Evolutionary conservation across 2,113 vertebrate genomes (phyloP), one percentile per base, ranked within the genome.

Genomic region (Pleuronectes platessa): DNA sequence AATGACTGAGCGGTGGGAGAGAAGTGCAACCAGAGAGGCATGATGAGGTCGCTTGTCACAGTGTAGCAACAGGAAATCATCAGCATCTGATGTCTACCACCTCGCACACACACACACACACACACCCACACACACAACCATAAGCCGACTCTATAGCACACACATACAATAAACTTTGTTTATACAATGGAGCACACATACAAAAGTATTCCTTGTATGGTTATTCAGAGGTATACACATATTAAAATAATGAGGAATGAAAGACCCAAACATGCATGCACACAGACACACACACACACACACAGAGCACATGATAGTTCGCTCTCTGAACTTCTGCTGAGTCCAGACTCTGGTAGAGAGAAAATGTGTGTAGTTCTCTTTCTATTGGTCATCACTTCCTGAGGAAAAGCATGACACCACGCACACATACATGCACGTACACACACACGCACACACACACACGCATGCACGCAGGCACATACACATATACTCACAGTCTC

Each of bases 61-160:
- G 74, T 90, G 88, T 93, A 93, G 86, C 87, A 93, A 93, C 89
- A 95, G 93, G 93, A 95, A 95, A 82, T 94, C 90, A 91, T 92
- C 92, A 91, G 92, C 92, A 90, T 93, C 89, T 89, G 85, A 89
- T 89, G 94, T 93, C 93, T 93, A 91, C 93, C 86, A 84, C 77
- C 61, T 63, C 54, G 84, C 62, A 79, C 82, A 75, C 71, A 76
- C 62, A 67, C 73, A n/a, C 73, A 79, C 18, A 37, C 27, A 35
- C 55, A 45, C 31, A 5, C 31, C 7, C 31, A 7, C 31, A 7
- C 31, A 31, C 31, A 31, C 31, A 31, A 31, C 31, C n/a, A n/a
- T n/a, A n/a, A n/a, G n/a, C n/a, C n/a, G n/a, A n/a, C n/a, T n/a
- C n/a, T n/a, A n/a, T n/a, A n/a, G n/a, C n/a, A n/a, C n/a, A n/a